Evolutionary conservation across 2,797 vertebrate genomes (phyloP), one percentile per base, ranked within the genome.

Genomic region (Sebastes itinus): DNA sequence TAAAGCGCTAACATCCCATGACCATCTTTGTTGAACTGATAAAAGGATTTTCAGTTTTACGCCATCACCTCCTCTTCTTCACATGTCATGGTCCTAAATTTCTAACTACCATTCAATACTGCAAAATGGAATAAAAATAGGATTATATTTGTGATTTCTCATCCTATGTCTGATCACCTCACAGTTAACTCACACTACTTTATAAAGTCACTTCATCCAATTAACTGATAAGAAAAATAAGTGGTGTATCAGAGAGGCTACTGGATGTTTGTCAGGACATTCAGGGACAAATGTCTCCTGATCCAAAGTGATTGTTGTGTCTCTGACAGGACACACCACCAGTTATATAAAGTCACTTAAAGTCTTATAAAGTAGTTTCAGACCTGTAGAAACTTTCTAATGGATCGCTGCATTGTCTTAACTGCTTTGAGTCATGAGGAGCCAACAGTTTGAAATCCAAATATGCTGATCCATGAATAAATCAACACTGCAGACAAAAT

Each of bases 191-290:
- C n/a, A 58, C 10, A 35, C 20, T 6, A 30, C 58, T 62, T 75
- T 33, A 55, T 32, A 73, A 85, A 78, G 62, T 80, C 71, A 76
- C 52, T 46, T 71, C 14, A 79, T 84, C 62, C 64, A 81, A 82
- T 90, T 87, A 88, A 89, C 67, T 77, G 84, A 92, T 89, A 83
- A 78, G 75, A 63, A 62, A 70, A 55, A 67, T 42, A 18, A 86
- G 75, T 28, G 22, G 67, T 22, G 66, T 56, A 52, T 86, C 23
- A 32, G 62, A 67, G 13, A 14, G 49, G 10, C 25, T 30, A 5
- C 70, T 52, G 67, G 70, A 35, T 14, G 64, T 54, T 63, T 65
- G 49, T 76, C 22, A 8, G 66, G 65, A 73, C 75, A 33, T 30
- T 75, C 3, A 30, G 20, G 16, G 30, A 77, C 70, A 84, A 79